Evolutionary conservation across 2,888 invertebrate species (phyloP).

Genomic region (Physocephala rufipes): DNA sequence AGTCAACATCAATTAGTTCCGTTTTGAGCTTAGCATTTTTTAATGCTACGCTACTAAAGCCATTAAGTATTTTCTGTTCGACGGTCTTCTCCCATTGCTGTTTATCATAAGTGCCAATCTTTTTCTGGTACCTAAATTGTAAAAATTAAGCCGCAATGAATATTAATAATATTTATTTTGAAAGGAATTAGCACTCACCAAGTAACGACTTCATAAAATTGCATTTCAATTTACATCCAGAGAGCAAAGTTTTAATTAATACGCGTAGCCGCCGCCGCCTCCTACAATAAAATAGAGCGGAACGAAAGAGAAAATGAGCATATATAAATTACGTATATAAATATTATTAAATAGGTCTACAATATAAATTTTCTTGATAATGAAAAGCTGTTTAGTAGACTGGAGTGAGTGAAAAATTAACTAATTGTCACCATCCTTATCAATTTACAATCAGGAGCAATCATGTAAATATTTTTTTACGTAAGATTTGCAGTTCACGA

Average conservation of each 20-base stretch:
- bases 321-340: no score
- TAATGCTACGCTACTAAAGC: slow-evolving; percentile 81
- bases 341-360: no score
- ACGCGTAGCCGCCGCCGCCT: slow-evolving; percentile 10
- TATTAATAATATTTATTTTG: neutral
- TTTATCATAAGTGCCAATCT: slow-evolving; percentile 97
- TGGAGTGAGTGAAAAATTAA: neutral
- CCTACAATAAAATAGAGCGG: neutral
- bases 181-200: slow-evolving; percentile 53
- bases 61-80: slow-evolving; percentile 88
- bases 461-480: no score
- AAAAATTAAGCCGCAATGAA: neutral
- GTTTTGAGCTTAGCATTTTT: slow-evolving; percentile 85
- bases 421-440: no score
- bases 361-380: no score
- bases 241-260: slow-evolving; percentile 44
- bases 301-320: no score
- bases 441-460: no score
- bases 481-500: no score
- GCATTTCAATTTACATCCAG: slow-evolving; percentile 62
- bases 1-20: slow-evolving; percentile 94
- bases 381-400: neutral
- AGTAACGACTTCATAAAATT: slow-evolving; percentile 66
- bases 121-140: slow-evolving; percentile 84
- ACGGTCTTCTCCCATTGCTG: slow-evolving; percentile 97